Evolutionary conservation across 2,797 vertebrate species (phyloP), one percentile per base, ranked within the genome.

Genomic region (Graptemys geographica): DNA sequence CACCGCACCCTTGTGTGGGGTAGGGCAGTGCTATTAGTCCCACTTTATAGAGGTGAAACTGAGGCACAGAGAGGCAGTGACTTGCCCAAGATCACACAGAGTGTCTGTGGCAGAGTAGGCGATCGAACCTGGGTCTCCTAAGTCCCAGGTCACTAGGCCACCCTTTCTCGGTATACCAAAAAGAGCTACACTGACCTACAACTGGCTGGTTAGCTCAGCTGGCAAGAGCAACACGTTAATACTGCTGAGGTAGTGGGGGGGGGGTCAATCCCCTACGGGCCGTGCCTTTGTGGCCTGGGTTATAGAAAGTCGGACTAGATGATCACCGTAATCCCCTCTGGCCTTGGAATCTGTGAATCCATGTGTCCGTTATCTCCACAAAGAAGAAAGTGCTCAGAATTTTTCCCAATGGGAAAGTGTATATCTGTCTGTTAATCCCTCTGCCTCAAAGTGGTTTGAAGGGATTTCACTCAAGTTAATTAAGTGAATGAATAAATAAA

Each of bases 331-430:
- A 41, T 23, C 19, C n/a, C n/a, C 41, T 19, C 21, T 72, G 69
- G 69, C 37, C 37, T 72, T 41, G 69, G 69, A 72, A 72, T 72
- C n/a, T 41, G 12, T 41, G 37, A 41, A 41, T 72, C 69, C 21
- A 47, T 4, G 6, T 49, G 25, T 27, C 25, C 49, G 44, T 78
- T 27, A 76, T 76, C 7, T 13, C 44, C 44, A 23, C 10, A 19
- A 78, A 78, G 3, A 33, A 33, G 93, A 84, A 87, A 44, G 3
- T 37, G 11, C 4, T 89, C 18, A 11, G 1, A 2, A 12, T 59
- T 16, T 5, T 31, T 11, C 4, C 65, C 0, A 86, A 27, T 1
- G 15, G 1, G 1, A 81, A 56, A 1, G 52, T 41, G 3, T 3
- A 16, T 2, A 13, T 88, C 81, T 83, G 1, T 51, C 89, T 87